Evolutionary conservation across 2,113 vertebrate species (phyloP).

Genomic region (Myocastor coypus): DNA sequence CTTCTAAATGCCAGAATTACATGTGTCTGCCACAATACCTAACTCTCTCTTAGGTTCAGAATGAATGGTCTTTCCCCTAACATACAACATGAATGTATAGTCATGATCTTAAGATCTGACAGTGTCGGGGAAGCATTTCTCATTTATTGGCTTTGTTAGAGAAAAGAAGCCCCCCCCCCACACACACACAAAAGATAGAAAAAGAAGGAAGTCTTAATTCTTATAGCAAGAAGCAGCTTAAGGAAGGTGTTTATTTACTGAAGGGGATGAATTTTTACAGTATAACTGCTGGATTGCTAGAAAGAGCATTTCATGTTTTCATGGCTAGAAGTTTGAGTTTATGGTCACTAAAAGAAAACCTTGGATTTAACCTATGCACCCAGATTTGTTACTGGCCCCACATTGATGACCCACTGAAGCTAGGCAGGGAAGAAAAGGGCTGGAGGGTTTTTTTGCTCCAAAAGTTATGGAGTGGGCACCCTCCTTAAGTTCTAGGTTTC

Average conservation of each 20-base stretch:
- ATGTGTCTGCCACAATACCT: background rate
- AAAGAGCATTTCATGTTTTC: slow-evolving; percentile 42
- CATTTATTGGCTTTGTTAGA: background rate
- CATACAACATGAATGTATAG: background rate
- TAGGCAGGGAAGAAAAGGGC: background rate
- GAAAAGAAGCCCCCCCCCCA: background rate
- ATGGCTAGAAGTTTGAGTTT: slow-evolving; percentile 32
- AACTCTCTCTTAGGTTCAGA: background rate
- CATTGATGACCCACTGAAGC: background rate
- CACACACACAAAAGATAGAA: background rate
- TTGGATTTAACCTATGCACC: background rate
- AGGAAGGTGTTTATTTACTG: background rate
- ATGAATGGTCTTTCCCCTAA: slow-evolving; percentile 32
- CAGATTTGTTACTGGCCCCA: background rate
- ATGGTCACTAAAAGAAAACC: slow-evolving; percentile 20
- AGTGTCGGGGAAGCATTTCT: slow-evolving; percentile 34
- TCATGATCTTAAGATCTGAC: background rate
- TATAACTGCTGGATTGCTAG: background rate
- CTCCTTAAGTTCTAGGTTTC: background rate
- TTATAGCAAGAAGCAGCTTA: background rate
- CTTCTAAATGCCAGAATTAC: background rate
- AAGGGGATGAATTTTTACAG: background rate
- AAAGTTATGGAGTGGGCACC: background rate
- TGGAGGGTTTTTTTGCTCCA: slow-evolving; percentile 30
- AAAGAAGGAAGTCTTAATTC: background rate